phyloP scores from a whole-genome alignment of 2,888 invertebrate species.

The Margaritifera margaritifera region DNA sequence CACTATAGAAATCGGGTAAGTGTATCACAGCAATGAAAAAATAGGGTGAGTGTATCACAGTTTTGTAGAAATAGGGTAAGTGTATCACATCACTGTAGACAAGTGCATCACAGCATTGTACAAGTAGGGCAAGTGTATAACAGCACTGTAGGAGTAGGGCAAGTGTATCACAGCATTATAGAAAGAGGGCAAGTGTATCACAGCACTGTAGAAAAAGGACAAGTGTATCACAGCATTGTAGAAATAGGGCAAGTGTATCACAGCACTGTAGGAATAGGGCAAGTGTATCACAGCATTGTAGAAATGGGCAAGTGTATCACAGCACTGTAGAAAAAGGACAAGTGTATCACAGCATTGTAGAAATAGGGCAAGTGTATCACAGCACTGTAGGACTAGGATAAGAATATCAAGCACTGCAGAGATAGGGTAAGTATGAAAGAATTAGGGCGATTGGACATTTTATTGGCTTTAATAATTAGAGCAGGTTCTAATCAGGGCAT shows the following conservation, averaged over 20 bases:
- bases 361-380: conserved; percentile 72
- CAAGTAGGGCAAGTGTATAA: conserved; percentile 85
- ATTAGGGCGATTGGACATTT: no score
- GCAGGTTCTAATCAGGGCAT: no score
- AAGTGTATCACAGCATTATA: neutral
- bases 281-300: neutral
- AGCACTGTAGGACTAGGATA: conserved; percentile 83
- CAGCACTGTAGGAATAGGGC: no score
- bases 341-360: conserved; percentile 84
- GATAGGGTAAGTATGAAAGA: conserved; percentile 72
- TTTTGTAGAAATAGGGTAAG: no score
- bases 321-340: conserved; percentile 84
- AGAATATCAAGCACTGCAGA: conserved; percentile 83
- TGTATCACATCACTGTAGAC: conserved; percentile 37
- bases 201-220: conserved; percentile 81
- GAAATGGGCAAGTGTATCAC: conserved; percentile 82
- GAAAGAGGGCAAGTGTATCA: conserved; percentile 81
- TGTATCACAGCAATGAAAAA: conserved; percentile 83
- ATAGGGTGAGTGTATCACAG: conserved; percentile 65
- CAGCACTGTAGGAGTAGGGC: conserved; percentile 81
- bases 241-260: no score
- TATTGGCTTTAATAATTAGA: no score
- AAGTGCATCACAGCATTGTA: conserved; percentile 83
- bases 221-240: neutral
- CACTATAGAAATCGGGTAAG: conserved; percentile 79